Base-by-base conservation (phyloP, 1,140 invertebrate genomes). In the Bombus pascuorum region DNA sequence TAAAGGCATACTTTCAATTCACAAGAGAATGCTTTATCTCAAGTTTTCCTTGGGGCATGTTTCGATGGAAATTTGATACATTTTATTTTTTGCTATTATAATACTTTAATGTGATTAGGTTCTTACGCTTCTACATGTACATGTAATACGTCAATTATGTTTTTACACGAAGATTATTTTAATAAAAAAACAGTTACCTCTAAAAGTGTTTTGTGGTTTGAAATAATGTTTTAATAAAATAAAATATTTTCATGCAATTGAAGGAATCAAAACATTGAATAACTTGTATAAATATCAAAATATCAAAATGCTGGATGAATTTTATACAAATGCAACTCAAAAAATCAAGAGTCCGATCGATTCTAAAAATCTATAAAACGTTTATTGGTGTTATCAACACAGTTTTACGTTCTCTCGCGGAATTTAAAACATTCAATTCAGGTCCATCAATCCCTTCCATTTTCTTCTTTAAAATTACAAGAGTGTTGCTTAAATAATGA, bases 51-150 rank as follows among this genome's bases (percentile, higher is more conserved):
- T 44, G 25, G 34, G 74, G 65, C 74, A 70, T 77, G 74, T 68
- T 70, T 78, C 39, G 65, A 77, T 83, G 59, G 47, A 77, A 83
- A 70, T 37, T 70, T 78, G 10, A 77, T 83, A 1, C 9, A 83
- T 57, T 32, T 74, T 65, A 47, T 44, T 74, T 62, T 53, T 39
- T 65, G 25, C 44, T 74, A 74, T 59, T 66, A 81, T 15, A n/a
- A 65, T 65, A 53, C n/a, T 53, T 39, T n/a, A 32, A 59, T n/a
- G 34, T 72, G 37, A 81, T 42, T 72, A 68, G 68, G 37, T 73
- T 39, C 9, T 39, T 59, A 1, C 28, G n/a, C 28, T 73, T 37
- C 18, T 53, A 72, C 74, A 68, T 57, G 42, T 72, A 57, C 47
- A 75, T 59, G 28, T 77, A 62, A 44, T 57, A 28, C 44, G 59